Base-by-base conservation (phyloP, 2,113 vertebrate genomes). In the Indicator maculatus region DNA sequence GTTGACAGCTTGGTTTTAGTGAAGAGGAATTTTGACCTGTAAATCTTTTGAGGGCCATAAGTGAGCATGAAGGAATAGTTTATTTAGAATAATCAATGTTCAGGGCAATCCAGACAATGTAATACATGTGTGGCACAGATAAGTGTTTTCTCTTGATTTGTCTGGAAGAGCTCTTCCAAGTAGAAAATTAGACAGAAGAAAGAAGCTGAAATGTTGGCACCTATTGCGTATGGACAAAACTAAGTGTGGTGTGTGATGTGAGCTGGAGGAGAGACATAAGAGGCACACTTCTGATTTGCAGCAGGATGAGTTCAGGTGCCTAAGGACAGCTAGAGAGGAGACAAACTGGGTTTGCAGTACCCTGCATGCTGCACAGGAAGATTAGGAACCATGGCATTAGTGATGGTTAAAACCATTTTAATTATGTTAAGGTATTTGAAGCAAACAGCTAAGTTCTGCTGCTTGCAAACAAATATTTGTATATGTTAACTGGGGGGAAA, bases 401-500 rank as follows among this genome's bases (percentile, higher is more conserved):
- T 87, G 8, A 85, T 21, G 31, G 28, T 84, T 90, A 52, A 95
- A 89, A 73, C 36, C 12, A 26, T 56, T 79, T 21, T 55, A 65
- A 83, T 87, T 89, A 55, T 16, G 2, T 65, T 77, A 45, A 90
- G 60, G 52, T 79, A 63, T 92, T 92, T 79, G 17, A n/a, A 87
- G 55, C 39, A 39, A 76, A 45, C 39, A 92, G 69, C 31, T 33
- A 41, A n/a, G n/a, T 85, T 89, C 15, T 85, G 27, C 23, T 88
- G 18, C 33, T 92, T 84, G 73, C 21, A 28, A 70, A 92, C 24
- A 69, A 70, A 6, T 83, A 73, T 70, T 71, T 89, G 71, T 74
- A 36, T 61, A 89, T 56, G 58, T 88, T 83, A 77, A 71, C 53
- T 96, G 60, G 53, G 86, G 80, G 86, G 88, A 36, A 86, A 93